Percentiles rank a stretch among this genome's conserved stretches.
phyloP scores from a whole-genome alignment of 2,113 vertebrate genomes.

The Pelobates fuscus region DNA sequence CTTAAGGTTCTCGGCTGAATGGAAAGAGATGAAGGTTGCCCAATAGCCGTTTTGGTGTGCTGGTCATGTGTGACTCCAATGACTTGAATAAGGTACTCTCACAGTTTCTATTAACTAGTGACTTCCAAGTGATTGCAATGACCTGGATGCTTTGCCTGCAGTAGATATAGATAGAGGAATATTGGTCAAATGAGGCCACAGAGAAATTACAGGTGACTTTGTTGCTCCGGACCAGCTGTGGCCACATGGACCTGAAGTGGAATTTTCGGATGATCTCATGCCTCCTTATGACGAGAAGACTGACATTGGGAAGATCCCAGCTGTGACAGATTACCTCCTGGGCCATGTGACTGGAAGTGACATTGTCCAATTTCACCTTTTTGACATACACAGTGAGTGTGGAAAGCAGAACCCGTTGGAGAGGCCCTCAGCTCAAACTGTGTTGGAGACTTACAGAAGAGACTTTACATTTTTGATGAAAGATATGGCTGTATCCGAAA shows the following conservation, averaged over 20 bases:
- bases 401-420: too few species aligned
- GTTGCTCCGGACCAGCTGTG: too few species aligned
- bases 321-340: slow-evolving; percentile 83
- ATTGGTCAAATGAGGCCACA: slow-evolving; percentile 85
- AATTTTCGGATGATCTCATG: slow-evolving; percentile 83
- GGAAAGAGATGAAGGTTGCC: slow-evolving; percentile 88
- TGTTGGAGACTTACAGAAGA: slow-evolving; percentile 77
- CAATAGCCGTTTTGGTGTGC: slow-evolving; percentile 79
- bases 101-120: slow-evolving; percentile 85
- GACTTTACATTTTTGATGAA: slow-evolving; percentile 76
- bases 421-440: slow-evolving; percentile 79
- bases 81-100: too few species aligned
- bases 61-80: slow-evolving; percentile 95
- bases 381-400: slow-evolving; percentile 85
- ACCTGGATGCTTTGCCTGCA: too few species aligned
- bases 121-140: slow-evolving; percentile 86
- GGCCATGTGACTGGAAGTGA: slow-evolving; percentile 86
- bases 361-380: slow-evolving; percentile 90
- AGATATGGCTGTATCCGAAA: slow-evolving; percentile 65
- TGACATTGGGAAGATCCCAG: too few species aligned
- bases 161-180: slow-evolving; percentile 60
- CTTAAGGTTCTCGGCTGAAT: slow-evolving; percentile 84
- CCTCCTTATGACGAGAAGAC: slow-evolving; percentile 87
- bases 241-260: too few species aligned
- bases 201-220: too few species aligned